Evolutionary conservation across 1,140 invertebrate species (phyloP).

Genomic region (Protaetia brevitarsis): DNA sequence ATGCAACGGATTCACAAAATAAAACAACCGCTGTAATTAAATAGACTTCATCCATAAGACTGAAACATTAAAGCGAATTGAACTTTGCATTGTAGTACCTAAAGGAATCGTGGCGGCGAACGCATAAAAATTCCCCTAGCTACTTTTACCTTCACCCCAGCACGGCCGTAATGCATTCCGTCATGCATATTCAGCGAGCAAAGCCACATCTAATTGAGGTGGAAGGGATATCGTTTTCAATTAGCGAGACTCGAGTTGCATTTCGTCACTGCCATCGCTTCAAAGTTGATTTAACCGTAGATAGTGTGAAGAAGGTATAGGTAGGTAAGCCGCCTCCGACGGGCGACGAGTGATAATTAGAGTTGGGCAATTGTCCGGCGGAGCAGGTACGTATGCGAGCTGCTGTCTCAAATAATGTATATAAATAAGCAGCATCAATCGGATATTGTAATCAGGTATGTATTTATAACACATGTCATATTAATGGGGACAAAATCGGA

Average conservation of each 20-base stretch:
- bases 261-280: not conserved
- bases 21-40: too few relatives aligned
- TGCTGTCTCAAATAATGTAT: too few relatives aligned
- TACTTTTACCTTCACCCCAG: not conserved
- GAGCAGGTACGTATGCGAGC: too few relatives aligned
- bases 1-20: too few relatives aligned
- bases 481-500: too few relatives aligned
- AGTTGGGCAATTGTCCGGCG: too few relatives aligned
- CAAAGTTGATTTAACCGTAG: not conserved
- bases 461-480: too few relatives aligned
- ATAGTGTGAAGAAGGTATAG: not conserved
- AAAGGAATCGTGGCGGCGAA: not conserved
- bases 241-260: not conserved
- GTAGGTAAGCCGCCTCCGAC: not conserved
- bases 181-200: slow-evolving; percentile 1
- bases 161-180: not conserved
- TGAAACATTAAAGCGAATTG: not conserved
- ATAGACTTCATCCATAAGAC: too few relatives aligned
- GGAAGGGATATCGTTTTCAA: slow-evolving; percentile 16
- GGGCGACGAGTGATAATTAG: too few relatives aligned
- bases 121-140: not conserved
- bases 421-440: too few relatives aligned
- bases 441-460: too few relatives aligned
- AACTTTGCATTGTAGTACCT: too few relatives aligned
- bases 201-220: slow-evolving; percentile 5